phyloP scores from a whole-genome alignment of 1,140 invertebrate genomes.

The Drosophila pandora region DNA sequence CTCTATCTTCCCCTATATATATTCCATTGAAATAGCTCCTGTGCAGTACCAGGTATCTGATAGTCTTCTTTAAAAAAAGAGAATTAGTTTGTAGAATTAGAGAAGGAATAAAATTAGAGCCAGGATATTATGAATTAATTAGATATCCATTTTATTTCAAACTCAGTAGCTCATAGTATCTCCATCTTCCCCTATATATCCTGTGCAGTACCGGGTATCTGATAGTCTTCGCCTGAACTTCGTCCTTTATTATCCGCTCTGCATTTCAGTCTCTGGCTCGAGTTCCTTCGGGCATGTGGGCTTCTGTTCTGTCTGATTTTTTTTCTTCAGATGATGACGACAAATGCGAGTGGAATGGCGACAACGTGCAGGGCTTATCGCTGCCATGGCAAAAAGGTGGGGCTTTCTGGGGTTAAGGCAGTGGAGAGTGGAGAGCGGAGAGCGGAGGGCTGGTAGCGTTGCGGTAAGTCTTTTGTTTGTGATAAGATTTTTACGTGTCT shows the following conservation, averaged over 20 bases:
- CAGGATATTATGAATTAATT: too few relatives aligned
- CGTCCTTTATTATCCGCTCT: neutral
- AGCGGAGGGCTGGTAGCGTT: neutral
- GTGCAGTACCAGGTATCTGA: too few relatives aligned
- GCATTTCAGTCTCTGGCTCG: neutral
- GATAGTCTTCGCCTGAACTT: neutral
- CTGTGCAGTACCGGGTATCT: neutral
- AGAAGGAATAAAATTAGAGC: too few relatives aligned
- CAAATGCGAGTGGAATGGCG: slow-evolving; percentile 75
- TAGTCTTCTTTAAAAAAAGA: too few relatives aligned
- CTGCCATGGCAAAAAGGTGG: slow-evolving; percentile 26
- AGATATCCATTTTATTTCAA: neutral
- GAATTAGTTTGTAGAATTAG: too few relatives aligned
- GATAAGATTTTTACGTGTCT: slow-evolving; percentile 77
- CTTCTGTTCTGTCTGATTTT: neutral
- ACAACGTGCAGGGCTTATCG: slow-evolving; percentile 76
- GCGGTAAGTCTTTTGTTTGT: slow-evolving; percentile 55
- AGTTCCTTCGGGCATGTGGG: neutral
- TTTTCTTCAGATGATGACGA: slow-evolving; percentile 63
- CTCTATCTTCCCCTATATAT: too few relatives aligned
- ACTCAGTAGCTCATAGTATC: neutral
- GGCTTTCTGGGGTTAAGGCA: slow-evolving; percentile 4
- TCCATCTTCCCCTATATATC: too few relatives aligned
- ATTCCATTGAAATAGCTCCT: too few relatives aligned
- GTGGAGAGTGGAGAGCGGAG: neutral